Base-by-base conservation (phyloP, 2,797 vertebrate genomes). In the Telmatherina bonti region DNA sequence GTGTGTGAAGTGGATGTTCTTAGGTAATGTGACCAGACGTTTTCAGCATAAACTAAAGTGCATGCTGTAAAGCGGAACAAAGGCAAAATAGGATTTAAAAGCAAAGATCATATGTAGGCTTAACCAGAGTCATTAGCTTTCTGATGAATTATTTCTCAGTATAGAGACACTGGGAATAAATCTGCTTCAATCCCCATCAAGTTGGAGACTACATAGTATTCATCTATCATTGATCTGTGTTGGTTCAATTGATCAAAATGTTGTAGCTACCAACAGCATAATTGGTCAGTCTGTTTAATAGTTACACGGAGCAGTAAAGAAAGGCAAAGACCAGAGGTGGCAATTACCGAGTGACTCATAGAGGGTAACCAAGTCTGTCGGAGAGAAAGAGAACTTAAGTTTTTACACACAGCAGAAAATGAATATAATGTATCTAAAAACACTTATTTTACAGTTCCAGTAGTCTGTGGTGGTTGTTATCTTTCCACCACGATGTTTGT, bases 271-370 rank as follows among this genome's bases (percentile, higher is more conserved):
- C 49, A 69, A 70, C 62, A 67, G 22, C 57, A 56, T 74, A 76
- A 88, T 84, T 82, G 60, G 51, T 63, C 56, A 67, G 47, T 84
- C 71, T 74, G 49, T 77, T 79, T 66, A 65, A 31, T 27, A 62
- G 72, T 77, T 75, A 45, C 33, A 70, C 5, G 0, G 33, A 65
- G 56, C 54, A 33, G 56, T 30, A 15, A 35, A 67, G 43, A 41
- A 57, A 64, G 26, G 63, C 29, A 56, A 61, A 27, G 56, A 70
- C 52, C 61, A 73, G 56, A 29, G 62, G 26, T 33, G 29, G 67
- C 57, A 81, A 83, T 84, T 82, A 82, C 62, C 7, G 30, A 49
- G 4, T 55, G 70, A 77, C 56, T 78, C 74, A 71, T 18, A 67
- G 22, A 59, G 33, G 38, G 70, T 68, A 62, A 65, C 69, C 57